phyloP scores from a whole-genome alignment of 2,113 vertebrate genomes.

The Melospiza georgiana region DNA sequence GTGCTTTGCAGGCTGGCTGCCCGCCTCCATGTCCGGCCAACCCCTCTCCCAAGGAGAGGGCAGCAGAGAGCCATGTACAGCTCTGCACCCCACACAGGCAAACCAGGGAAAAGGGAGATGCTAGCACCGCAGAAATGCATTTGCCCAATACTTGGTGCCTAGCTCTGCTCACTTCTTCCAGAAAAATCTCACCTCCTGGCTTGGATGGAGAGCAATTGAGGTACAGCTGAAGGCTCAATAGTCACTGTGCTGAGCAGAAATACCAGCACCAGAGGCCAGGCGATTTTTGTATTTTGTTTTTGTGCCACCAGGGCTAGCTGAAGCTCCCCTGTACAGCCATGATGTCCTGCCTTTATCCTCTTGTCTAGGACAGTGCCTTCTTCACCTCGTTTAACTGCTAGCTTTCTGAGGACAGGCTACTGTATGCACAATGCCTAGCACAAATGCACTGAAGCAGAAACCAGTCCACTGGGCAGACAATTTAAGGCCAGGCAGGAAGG shows the following conservation, averaged over 20 bases:
- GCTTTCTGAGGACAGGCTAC: not conserved
- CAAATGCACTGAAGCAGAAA: not conserved
- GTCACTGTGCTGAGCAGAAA: not conserved
- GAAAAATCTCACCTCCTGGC: not conserved
- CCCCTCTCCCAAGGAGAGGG: constrained; percentile 1
- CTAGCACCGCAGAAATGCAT: not conserved
- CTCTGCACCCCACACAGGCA: accelerated
- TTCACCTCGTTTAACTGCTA: not conserved
- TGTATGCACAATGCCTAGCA: accelerated
- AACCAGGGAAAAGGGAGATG: not conserved
- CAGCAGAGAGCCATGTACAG: constrained; percentile 10
- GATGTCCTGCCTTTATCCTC: not conserved
- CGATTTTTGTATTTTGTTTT: not conserved
- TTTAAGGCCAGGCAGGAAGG: not conserved
- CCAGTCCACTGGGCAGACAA: not conserved
- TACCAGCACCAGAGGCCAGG: not conserved
- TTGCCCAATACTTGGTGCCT: not conserved
- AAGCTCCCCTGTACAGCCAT: not conserved
- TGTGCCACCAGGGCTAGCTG: not conserved
- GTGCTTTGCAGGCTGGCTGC: not conserved
- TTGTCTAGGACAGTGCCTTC: not conserved
- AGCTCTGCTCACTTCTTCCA: not conserved
- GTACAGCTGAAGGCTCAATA: not conserved
- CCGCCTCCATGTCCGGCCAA: not conserved
- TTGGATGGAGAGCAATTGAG: not conserved